Evolutionary conservation across 2,797 vertebrate genomes (phyloP), one percentile per base, ranked within the genome.

Genomic region (Cyprinodon diabolis): DNA sequence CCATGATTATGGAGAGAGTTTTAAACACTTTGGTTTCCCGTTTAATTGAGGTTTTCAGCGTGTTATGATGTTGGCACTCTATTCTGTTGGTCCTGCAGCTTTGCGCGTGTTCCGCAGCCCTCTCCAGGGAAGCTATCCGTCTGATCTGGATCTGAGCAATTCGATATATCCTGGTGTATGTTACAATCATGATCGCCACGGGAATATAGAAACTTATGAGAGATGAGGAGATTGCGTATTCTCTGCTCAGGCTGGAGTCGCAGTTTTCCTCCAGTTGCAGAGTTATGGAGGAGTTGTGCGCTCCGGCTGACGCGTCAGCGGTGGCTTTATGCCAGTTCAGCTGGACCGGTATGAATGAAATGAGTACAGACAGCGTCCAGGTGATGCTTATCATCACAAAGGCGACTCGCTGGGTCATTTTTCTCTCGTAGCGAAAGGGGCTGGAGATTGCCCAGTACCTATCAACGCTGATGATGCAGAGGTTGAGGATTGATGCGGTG

Each of bases 121-220:
- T 94, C 90, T 99, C 97, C 90, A 99, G 87, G 0, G 96, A 96
- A 0, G 97, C 94, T 47, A 99, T 99, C 37, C 96, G 92, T 10
- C 96, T 93, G 55, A 98, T 97, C 87, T 99, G 98, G 73, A 94
- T 95, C 88, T 96, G 97, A 14, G 97, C 97, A 52, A 99, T 98
- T 84, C 96, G 94, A 86, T 97, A 99, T 84, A 99, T 99, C 68
- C 97, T 90, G 0, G 96, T 97, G 91, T 99, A 99, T 35, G 98
- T 99, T 79, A 96, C 97, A 78, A 98, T 95, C 97, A 99, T 98
- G 87, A 99, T 96, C 72, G 95, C 96, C 79, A 99, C 98, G 0
- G 97, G 97, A 67, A 99, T 99, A 82, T 98, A 99, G 92, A 99
- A 99, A 92, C 98, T 99, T 87, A 99, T 94, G 80, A 99, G 88